Evolutionary conservation across 2,797 vertebrate species (phyloP).

Genomic region (Melanotaenia maccullochi): DNA sequence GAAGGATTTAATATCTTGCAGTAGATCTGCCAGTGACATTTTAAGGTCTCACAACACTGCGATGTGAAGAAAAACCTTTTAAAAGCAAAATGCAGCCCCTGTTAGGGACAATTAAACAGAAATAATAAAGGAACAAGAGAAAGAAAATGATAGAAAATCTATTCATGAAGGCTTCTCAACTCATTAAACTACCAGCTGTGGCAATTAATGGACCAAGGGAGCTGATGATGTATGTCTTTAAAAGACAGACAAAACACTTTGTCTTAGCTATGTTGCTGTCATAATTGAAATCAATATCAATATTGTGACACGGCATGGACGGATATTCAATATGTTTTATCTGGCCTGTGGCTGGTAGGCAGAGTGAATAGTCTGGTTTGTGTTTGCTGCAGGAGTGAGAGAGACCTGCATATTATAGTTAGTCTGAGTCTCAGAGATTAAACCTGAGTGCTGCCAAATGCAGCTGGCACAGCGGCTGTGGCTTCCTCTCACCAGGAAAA

Average conservation of each 20-base stretch:
- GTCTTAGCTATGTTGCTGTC: conserved; percentile 38
- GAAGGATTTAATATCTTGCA: conserved; percentile 4
- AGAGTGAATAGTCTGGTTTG: conserved; percentile 35
- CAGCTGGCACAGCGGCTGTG: conserved; percentile 50
- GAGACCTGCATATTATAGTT: conserved; percentile 31
- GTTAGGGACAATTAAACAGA: conserved; percentile 19
- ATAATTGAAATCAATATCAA: conserved; percentile 59
- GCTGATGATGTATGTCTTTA: conserved; percentile 10
- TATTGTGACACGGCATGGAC: conserved; percentile 27
- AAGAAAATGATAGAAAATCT: conserved; percentile 14
- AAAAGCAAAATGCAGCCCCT: background rate
- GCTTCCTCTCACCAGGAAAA: conserved; percentile 38
- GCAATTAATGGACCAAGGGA: conserved; percentile 34
- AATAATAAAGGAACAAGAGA: conserved; percentile 5
- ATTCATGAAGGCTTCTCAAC: conserved; percentile 27
- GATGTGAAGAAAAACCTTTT: background rate
- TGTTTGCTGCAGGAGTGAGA: conserved; percentile 37
- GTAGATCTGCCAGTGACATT: background rate
- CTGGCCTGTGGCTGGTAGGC: conserved; percentile 21
- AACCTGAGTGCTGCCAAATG: conserved; percentile 57
- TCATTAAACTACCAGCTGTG: conserved; percentile 37
- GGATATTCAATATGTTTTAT: conserved; percentile 37
- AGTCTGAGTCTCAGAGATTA: conserved; percentile 65
- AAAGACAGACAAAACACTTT: conserved; percentile 28
- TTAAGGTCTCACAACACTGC: background rate